Evolutionary conservation across 1,140 invertebrate species (phyloP), one percentile per base, ranked within the genome.

Genomic region (Drosophila obscura): DNA sequence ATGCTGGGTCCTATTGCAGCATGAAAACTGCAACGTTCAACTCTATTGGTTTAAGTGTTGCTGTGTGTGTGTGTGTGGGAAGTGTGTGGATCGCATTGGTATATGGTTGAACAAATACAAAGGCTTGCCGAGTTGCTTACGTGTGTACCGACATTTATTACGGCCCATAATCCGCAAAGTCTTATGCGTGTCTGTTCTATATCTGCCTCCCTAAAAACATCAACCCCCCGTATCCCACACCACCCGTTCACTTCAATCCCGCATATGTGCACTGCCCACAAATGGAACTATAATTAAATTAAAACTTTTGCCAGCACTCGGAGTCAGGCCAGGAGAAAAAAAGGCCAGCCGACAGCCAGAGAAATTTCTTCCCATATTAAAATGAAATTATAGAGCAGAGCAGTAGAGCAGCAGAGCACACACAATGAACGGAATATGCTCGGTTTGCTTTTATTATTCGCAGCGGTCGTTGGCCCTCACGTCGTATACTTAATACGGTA

Each of bases 241-340:
- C 35, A 19, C 62, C 50, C 39, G 1, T 39, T 11, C 6, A 4
- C 11, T 8, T 3, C 11, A n/a, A 22, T 44, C 63, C 43, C 62
- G 31, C 44, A 68, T 68, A 66, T 77, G 69, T 69, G 67, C 66
- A 58, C 16, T 73, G 53, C 49, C 76, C 83, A 67, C 79, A 83
- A 80, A 88, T 77, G 79, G 59, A 88, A 82, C 79, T 88, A 88
- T 88, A 88, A 88, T 88, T 88, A 88, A 88, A 89, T 88, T 83
- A 88, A 88, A 88, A 88, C 72, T 88, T 83, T 80, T 67, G 43
- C 83, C 72, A 83, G 74, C 65, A 73, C 75, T 81, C 77, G 46
- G 46, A 57, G 11, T 16, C n/a, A 57, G 44, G 44, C 26, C 22
- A 50, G 52, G 57, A 45, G 22, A 11, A 49, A 55, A 56, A 61